These are phyloP conservation scores for Chaetogeoica ovagalla DNA, from an alignment of 2,888 invertebrate species.

Conservation along the genomic window DNA sequence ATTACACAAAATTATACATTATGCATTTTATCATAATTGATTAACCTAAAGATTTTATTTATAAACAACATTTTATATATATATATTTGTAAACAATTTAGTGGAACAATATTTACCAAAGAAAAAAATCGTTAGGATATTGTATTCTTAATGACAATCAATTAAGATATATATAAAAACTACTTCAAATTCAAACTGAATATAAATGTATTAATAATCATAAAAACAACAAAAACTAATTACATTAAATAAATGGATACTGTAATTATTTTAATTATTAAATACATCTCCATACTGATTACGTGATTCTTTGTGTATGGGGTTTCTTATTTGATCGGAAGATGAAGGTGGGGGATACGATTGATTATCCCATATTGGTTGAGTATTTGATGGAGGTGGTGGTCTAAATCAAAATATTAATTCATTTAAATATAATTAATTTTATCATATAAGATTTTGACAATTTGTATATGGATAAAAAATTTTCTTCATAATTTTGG, in stretches of 20 bases:
- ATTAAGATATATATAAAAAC: background rate
- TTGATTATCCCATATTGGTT: slow-evolving; percentile 46
- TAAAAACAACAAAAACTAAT: slow-evolving; percentile 37
- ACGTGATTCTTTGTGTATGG: slow-evolving; percentile 4
- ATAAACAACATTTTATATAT: too few species aligned
- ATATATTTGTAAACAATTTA: too few species aligned
- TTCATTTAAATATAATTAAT: background rate
- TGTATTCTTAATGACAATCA: background rate
- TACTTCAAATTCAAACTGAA: background rate
- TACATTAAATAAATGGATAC: background rate
- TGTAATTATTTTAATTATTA: background rate
- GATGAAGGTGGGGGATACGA: slow-evolving; percentile 1
- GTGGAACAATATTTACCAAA: background rate
- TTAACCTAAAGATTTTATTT: too few species aligned
- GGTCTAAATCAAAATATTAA: slow-evolving; percentile 4
- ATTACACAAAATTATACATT: too few species aligned
- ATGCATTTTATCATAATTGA: too few species aligned
- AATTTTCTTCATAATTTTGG: too few species aligned
- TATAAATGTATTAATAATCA: slow-evolving; percentile 5
- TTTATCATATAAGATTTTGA: background rate
- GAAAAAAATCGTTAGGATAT: background rate
- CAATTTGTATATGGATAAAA: too few species aligned
- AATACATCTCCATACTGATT: slow-evolving; percentile 48
- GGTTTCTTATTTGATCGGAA: slow-evolving; percentile 1
- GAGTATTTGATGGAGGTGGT: slow-evolving; percentile 18